Evolutionary conservation across 1,140 invertebrate species (phyloP).

Genomic region (Andrena cerasifolii): DNA sequence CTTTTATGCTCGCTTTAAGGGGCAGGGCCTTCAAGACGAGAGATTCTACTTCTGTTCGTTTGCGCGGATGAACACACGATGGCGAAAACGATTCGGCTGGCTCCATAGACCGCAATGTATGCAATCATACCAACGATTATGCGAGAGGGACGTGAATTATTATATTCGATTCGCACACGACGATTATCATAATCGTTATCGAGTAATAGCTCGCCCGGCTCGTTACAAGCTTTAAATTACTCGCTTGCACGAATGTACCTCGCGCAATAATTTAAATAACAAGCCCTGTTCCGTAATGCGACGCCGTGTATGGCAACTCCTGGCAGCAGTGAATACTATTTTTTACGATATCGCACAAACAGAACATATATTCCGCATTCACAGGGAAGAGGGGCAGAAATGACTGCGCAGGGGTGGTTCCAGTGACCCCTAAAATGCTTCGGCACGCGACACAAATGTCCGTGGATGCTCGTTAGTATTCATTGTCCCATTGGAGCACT

Average conservation of each 20-base stretch:
- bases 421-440: slow-evolving; percentile 67
- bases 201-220: too few relatives aligned
- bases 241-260: too few relatives aligned
- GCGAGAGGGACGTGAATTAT: too few relatives aligned
- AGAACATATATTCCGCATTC: slow-evolving; percentile 15
- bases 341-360: slow-evolving; percentile 21
- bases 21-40: slow-evolving; percentile 31
- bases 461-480: slow-evolving; percentile 65
- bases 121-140: slow-evolving; percentile 3
- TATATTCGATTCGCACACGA: too few relatives aligned
- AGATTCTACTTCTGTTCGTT: slow-evolving; percentile 25
- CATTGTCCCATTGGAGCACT: slow-evolving; percentile 55
- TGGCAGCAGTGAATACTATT: slow-evolving; percentile 1
- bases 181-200: too few relatives aligned
- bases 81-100: not conserved
- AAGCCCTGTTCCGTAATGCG: not conserved
- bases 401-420: slow-evolving; percentile 39
- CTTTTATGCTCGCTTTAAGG: slow-evolving; percentile 62
- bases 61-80: not conserved
- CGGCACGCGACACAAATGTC: slow-evolving; percentile 63
- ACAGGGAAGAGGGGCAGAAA: not conserved
- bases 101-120: slow-evolving; percentile 33
- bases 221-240: too few relatives aligned
- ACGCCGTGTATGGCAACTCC: not conserved
- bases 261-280: too few relatives aligned